phyloP scores from a whole-genome alignment of 2,888 invertebrate genomes.

The Noctua fimbriata region DNA sequence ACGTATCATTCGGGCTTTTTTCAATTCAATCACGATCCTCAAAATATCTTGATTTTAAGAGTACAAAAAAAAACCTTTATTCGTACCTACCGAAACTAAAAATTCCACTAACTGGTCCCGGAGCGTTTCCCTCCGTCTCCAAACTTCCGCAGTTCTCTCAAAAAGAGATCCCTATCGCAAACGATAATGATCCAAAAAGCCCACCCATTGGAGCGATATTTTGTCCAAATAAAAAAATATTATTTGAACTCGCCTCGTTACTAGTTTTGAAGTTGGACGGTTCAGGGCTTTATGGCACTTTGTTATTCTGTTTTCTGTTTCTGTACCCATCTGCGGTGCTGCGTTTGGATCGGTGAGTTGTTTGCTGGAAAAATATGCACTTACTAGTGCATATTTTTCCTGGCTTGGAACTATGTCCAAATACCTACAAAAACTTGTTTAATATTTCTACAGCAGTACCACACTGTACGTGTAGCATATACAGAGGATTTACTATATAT shows the following conservation, averaged over 20 bases:
- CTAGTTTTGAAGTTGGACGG: slow-evolving; percentile 65
- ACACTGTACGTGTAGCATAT: not conserved
- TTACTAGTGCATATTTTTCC: not conserved
- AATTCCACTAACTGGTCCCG: slow-evolving; percentile 2
- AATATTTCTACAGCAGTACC: not conserved
- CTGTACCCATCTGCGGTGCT: slow-evolving; percentile 52
- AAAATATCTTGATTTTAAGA: not conserved
- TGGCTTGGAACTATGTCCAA: not conserved
- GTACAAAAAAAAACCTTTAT: not conserved
- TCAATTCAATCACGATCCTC: not conserved
- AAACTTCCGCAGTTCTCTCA: slow-evolving; percentile 40
- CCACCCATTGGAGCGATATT: slow-evolving; percentile 51
- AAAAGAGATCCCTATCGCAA: slow-evolving; percentile 41
- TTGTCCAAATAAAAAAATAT: slow-evolving; percentile 65
- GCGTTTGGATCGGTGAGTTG: slow-evolving; percentile 20
- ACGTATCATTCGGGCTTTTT: too few species aligned
- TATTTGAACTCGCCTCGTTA: slow-evolving; percentile 64
- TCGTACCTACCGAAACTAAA: not conserved
- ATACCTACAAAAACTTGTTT: not conserved
- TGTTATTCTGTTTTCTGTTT: slow-evolving; percentile 60
- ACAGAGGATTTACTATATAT: not conserved
- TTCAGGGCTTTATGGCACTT: slow-evolving; percentile 53
- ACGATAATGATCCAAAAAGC: slow-evolving; percentile 57
- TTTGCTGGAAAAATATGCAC: not conserved
- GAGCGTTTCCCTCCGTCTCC: slow-evolving; percentile 22